Percentiles rank a stretch among this genome's conserved stretches.
Conservation (phyloP, 2,888 invertebrate species). For the Leptothorax acervorum region DNA sequence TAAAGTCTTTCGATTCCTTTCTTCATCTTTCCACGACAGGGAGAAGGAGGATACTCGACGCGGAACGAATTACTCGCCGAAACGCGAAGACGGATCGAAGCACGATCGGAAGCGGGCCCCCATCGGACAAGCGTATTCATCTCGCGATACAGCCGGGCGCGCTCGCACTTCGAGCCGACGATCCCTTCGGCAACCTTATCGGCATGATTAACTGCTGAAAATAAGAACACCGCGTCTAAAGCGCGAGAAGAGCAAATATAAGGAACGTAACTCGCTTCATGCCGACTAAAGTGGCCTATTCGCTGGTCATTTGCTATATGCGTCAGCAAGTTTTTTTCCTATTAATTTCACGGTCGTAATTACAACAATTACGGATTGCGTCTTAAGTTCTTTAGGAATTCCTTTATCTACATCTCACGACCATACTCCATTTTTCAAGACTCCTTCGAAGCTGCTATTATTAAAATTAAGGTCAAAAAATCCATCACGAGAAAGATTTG, state of each 20-base stretch:
- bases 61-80: conserved; percentile 74
- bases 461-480: conserved; percentile 3
- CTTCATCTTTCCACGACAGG: conserved; percentile 66
- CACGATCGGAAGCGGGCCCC: conserved; percentile 12
- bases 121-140: not conserved
- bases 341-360: conserved; percentile 29
- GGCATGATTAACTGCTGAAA: conserved; percentile 14
- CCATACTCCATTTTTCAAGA: not conserved
- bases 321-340: conserved; percentile 34
- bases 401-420: conserved; percentile 10
- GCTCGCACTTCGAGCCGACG: not conserved
- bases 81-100: conserved; percentile 59
- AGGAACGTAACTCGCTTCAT: conserved; percentile 17
- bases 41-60: conserved; percentile 58
- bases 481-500: not conserved
- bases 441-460: not conserved
- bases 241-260: not conserved
- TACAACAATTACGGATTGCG: not conserved
- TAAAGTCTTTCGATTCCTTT: conserved; percentile 76
- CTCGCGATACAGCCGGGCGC: not conserved
- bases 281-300: conserved; percentile 27
- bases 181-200: not conserved
- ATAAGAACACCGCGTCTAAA: not conserved
- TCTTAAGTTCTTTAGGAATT: conserved; percentile 15
- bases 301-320: conserved; percentile 23